A percentile compares a stretch with the other conserved stretches of the same genome.
Conservation (phyloP, 2,113 vertebrate genomes). For the Suncus etruscus region DNA sequence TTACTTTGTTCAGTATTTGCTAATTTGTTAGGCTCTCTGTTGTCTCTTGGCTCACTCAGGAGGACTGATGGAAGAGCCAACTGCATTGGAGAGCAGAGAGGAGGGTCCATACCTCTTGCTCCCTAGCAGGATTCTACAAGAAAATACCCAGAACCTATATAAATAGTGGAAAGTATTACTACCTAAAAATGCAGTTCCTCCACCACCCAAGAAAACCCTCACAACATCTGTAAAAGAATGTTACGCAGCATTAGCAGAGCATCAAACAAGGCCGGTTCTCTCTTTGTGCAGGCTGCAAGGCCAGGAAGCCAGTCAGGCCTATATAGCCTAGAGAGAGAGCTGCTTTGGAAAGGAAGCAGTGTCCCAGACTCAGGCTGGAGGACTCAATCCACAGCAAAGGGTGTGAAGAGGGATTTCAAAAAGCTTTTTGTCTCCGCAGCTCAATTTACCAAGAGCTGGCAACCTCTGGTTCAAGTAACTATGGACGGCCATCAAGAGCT, state of each 20-base stretch:
- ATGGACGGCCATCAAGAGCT: neutral
- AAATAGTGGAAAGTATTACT: slow-evolving; percentile 1
- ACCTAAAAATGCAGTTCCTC: slow-evolving; percentile 1
- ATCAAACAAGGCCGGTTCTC: neutral
- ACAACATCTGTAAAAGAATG: slow-evolving; percentile 31
- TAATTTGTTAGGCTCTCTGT: slow-evolving; percentile 45
- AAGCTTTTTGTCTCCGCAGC: neutral
- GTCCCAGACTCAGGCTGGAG: neutral
- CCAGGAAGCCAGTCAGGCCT: neutral
- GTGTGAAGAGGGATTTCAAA: neutral
- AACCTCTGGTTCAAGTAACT: slow-evolving; percentile 19
- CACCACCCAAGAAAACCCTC: neutral
- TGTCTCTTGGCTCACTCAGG: slow-evolving; percentile 29
- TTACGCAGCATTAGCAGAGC: slow-evolving; percentile 6
- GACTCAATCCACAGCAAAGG: slow-evolving; percentile 29
- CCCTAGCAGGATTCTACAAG: neutral
- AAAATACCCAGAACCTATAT: neutral
- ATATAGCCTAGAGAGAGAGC: neutral
- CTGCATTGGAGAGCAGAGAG: slow-evolving; percentile 2
- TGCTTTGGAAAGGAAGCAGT: neutral
- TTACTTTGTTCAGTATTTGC: slow-evolving; percentile 26
- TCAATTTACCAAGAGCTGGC: slow-evolving; percentile 8
- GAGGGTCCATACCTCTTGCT: neutral
- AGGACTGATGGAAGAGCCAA: neutral
- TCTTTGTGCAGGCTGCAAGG: neutral